These are phyloP conservation scores for Eufriesea mexicana DNA, from an alignment of 1,140 invertebrate species.

Conservation along the genomic window DNA sequence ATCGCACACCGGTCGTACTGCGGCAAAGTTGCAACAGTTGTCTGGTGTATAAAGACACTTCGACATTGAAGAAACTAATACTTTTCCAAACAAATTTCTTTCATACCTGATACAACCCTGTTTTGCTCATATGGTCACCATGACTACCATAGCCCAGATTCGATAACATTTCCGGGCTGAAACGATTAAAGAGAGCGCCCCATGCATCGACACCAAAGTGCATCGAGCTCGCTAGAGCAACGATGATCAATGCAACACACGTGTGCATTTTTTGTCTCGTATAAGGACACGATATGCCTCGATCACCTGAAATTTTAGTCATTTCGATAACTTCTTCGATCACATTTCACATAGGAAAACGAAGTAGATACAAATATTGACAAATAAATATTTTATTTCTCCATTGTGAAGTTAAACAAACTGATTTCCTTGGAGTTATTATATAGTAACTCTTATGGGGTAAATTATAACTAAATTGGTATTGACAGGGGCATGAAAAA, in stretches of 20 bases:
- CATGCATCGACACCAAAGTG: constrained; percentile 84
- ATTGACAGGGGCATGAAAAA: neutral
- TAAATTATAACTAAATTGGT: neutral
- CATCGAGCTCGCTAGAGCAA: constrained; percentile 72
- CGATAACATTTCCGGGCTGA: constrained; percentile 92
- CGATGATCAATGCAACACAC: constrained; percentile 72
- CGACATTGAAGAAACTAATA: too few species aligned
- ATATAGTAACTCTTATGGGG: neutral
- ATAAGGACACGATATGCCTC: neutral
- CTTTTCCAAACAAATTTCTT: neutral
- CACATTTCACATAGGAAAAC: neutral
- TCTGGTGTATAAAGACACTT: neutral
- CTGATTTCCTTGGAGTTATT: too few species aligned
- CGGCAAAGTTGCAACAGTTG: constrained; percentile 24
- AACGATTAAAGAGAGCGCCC: constrained; percentile 92
- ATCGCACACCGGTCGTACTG: constrained; percentile 37
- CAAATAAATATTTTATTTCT: neutral
- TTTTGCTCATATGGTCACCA: constrained; percentile 82
- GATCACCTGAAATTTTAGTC: constrained; percentile 41
- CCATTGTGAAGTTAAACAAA: neutral
- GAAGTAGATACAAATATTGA: neutral
- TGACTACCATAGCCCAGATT: constrained; percentile 89
- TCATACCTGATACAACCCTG: constrained; percentile 83
- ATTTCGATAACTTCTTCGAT: neutral
- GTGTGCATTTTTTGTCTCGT: constrained; percentile 64